Evolutionary conservation across 2,797 vertebrate genomes (phyloP).

Genomic region (Gallinago nigripennis): DNA sequence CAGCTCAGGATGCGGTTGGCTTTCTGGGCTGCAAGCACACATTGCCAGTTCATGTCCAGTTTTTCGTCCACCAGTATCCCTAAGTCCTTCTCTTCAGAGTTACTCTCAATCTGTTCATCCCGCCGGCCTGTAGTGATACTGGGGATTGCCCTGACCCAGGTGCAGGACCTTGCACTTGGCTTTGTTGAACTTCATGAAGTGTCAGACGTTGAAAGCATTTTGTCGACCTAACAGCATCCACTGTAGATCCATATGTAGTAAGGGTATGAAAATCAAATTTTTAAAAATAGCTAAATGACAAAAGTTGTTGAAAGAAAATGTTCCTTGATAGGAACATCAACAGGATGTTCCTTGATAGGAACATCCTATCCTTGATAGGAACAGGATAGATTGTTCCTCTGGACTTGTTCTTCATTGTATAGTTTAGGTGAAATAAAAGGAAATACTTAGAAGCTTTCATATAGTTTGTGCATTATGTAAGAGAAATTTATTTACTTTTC

Average conservation of each 20-base stretch:
- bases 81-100: background rate
- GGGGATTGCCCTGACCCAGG: background rate
- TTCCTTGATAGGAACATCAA: background rate
- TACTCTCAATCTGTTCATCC: background rate
- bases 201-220: background rate
- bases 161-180: background rate
- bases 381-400: too few species aligned
- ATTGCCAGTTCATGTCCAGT: background rate
- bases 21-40: background rate
- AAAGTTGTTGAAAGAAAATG: background rate
- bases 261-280: background rate
- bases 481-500: background rate
- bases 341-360: too few species aligned
- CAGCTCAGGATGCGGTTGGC: background rate
- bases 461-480: background rate
- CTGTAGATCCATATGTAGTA: background rate
- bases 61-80: background rate
- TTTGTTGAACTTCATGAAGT: background rate
- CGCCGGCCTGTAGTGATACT: background rate
- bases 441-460: background rate
- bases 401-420: background rate
- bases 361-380: too few species aligned
- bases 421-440: background rate
- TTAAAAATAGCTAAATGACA: background rate
- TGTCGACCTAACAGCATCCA: background rate